Evolutionary conservation across 2,113 vertebrate species (phyloP), one percentile per base, ranked within the genome.

Genomic region (Euleptes europaea): DNA sequence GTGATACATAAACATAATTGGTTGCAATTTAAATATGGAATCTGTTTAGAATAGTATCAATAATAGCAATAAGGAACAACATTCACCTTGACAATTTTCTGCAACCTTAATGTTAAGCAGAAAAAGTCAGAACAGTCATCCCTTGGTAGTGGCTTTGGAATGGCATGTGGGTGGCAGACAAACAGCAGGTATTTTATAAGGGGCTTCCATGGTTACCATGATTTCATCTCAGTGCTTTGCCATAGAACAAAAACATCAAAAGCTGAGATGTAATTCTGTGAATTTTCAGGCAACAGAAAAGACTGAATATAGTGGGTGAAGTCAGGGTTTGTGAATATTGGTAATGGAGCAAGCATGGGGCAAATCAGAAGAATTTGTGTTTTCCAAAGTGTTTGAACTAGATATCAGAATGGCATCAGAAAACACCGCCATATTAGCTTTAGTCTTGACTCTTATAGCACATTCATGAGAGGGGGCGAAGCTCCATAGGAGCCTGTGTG

Each of bases 181-280:
- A 79, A 19, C 21, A 38, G 54, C 33, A 28, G 10, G 38, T 49
- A 63, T 65, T 85, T 72, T 63, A 78, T 17, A 70, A 19, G 28
- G 10, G 57, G 63, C 44, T 86, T 49, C 35, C 63, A 47, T 47
- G 63, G 73, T 13, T 73, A 44, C 76, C 86, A 66, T 0, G 0
- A 35, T 82, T 23, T 15, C 47, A 8, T 47, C n/a, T 67, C 23
- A 19, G 13, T 49, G 57, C 70, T 42, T 78, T 38, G 15, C 38
- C n/a, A 14, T 66, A 65, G 57, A 79, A n/a, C 40, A 65, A 4
- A 66, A 79, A 66, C 42, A 79, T 38, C 35, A 60, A 33, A 76
- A 57, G 11, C n/a, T 8, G n/a, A 44, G 31, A n/a, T 66, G 9
- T 14, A 9, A 65, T 78, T 78, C 57, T 9, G 19, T 78, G 76